Evolutionary conservation across 2,888 invertebrate genomes (phyloP), one percentile per base, ranked within the genome.

Genomic region (Hylaea fasciaria): DNA sequence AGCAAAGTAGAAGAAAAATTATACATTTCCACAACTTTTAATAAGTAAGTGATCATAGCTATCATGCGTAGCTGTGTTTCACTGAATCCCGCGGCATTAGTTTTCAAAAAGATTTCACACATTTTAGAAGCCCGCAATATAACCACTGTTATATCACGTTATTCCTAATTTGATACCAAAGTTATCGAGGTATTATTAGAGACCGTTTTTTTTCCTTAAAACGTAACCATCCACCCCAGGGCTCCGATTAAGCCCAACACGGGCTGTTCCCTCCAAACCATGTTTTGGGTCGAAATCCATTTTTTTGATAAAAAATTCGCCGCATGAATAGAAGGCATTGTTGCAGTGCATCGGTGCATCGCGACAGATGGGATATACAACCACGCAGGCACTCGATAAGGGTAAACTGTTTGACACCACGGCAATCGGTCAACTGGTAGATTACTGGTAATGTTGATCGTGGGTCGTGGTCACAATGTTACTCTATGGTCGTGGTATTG

Each of bases 361-460:
- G 71, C 74, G 85, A 82, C 88, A 88, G 88, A 89, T 90, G 89
- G 79, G 73, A 66, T 62, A 45, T 37, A 47, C 22, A 28, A 41
- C 51, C 45, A 11, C 44, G 44, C 14, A 17, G 49, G 45, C 67
- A 65, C 61, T 70, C 75, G 88, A 87, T 89, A 87, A 86, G 86
- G 88, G 87, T 83, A 88, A 87, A 86, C 85, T 82, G 77, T 88
- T 85, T 86, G 86, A 86, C 88, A 89, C 87, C 85, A 76, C 58
- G 72, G 69, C 86, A 85, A 87, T 87, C 87, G 87, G 86, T 86
- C 86, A 86, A 59, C 61, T 60, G 43, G 57, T 64, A 57, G 55
- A 57, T 64, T 32, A 35, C 12, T 29, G 43, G 13, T 39, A n/a
- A n/a, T n/a, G n/a, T n/a, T n/a, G n/a, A n/a, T n/a, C n/a, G n/a